Conservation (phyloP, 2,113 vertebrate species). For the Hippocampus comes region DNA sequence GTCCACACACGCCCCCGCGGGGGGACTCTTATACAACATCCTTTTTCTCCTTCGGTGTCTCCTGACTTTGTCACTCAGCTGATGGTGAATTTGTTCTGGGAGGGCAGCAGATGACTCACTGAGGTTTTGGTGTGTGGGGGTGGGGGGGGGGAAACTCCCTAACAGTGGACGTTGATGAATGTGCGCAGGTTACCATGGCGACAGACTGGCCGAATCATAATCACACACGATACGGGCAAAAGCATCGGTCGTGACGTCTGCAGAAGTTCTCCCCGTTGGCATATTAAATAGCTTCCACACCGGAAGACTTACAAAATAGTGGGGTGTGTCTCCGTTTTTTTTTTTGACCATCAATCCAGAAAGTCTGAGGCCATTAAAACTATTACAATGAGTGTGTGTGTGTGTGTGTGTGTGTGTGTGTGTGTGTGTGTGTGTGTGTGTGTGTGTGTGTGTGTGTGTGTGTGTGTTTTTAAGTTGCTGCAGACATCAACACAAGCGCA, state of each 20-base stretch:
- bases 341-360: not conserved
- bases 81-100: conserved; percentile 23
- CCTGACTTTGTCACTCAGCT: conserved; percentile 42
- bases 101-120: conserved; percentile 55
- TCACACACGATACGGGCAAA: conserved; percentile 1
- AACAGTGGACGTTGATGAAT: conserved; percentile 36
- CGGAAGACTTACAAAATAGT: not conserved
- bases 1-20: conserved; percentile 9
- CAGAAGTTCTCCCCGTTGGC: not conserved
- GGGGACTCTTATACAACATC: conserved; percentile 17
- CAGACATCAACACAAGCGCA: not conserved
- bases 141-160: conserved; percentile 34
- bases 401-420: not conserved
- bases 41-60: conserved; percentile 29
- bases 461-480: too few relatives aligned
- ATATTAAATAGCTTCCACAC: not conserved
- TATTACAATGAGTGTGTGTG: not conserved
- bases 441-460: too few relatives aligned
- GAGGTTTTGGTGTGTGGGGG: conserved; percentile 3
- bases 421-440: too few relatives aligned
- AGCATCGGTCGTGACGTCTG: not conserved
- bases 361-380: not conserved
- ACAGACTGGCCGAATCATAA: conserved; percentile 35
- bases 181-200: conserved; percentile 47
- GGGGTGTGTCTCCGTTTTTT: not conserved